Evolutionary conservation across 1,140 invertebrate genomes (phyloP), one percentile per base, ranked within the genome.

Genomic region (Venturia canescens): DNA sequence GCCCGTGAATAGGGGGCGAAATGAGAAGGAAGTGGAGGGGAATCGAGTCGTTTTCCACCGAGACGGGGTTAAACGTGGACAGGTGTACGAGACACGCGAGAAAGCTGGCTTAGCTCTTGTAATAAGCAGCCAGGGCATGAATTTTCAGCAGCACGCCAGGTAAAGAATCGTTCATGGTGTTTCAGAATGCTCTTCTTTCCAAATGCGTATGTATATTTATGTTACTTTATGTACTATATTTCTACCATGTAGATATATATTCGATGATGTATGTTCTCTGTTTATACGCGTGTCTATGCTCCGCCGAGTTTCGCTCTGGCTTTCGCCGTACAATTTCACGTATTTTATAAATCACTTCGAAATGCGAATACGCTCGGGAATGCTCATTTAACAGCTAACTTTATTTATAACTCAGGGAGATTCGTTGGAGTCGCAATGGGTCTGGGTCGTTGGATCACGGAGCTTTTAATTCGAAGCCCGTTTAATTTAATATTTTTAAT

Each of bases 401-500:
- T 85, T 82, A 84, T 86, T 85, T 86, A 82, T 82, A 79, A 74
- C 71, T 15, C 44, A 34, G 69, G 69, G 69, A 11, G 38, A 11
- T 71, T 53, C 16, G 50, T 53, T 18, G 50, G 18, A 21, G 50
- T 53, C 18, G 50, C 34, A 38, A 38, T 21, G 23, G 15, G 15
- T 16, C 44, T 21, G 26, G 21, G 76, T 27, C 71, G 83, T 72
- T 78, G 69, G 72, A 74, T n/a, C 66, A 18, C 70, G 44, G 57
- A 21, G 80, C 63, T 85, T 86, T 86, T 84, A 84, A 86, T 84
- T 75, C 76, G 83, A 86, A 82, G 63, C 23, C 27, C 70, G 66
- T 82, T 82, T 80, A 80, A 84, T 85, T 83, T 83, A 84, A 79
- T 79, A 79, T 79, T 60, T 18, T 60, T 70, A 48, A 82, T 78